Percentiles rank a stretch among this genome's conserved stretches.
These are phyloP conservation scores for Ptychodera flava DNA, from an alignment of 35 echinoderm and acorn worm species.

Conservation along the genomic window DNA sequence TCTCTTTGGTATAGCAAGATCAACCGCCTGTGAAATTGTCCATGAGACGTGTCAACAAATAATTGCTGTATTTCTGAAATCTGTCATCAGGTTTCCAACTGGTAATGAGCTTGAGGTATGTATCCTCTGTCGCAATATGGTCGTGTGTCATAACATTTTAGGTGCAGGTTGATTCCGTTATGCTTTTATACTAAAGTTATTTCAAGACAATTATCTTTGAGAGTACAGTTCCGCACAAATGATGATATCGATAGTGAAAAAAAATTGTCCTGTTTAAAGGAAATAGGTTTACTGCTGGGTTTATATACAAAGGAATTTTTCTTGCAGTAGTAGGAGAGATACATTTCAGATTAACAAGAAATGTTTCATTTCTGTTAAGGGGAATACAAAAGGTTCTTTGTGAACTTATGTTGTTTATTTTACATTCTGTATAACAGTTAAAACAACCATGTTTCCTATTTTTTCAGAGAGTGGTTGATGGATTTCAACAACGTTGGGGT, in stretches of 20 bases:
- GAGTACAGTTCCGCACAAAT: neutral
- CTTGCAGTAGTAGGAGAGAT: no score
- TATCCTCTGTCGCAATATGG: slow-evolving; percentile 23
- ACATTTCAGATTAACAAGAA: no score
- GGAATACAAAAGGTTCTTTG: no score
- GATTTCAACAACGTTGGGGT: slow-evolving; percentile 16
- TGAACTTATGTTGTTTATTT: no score
- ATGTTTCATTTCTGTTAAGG: no score
- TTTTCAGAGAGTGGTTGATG: no score
- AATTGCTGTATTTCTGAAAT: neutral
- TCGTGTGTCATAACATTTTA: slow-evolving; percentile 28
- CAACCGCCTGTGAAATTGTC: neutral
- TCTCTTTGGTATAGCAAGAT: neutral
- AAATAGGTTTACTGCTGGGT: neutral
- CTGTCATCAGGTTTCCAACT: slow-evolving; percentile 31
- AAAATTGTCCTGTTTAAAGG: neutral
- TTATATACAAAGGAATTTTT: no score
- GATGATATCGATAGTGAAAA: neutral
- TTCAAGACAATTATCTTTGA: neutral
- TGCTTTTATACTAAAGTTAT: neutral
- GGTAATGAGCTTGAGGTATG: slow-evolving; percentile 12
- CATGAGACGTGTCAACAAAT: neutral
- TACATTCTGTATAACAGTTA: no score
- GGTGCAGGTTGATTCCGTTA: neutral
- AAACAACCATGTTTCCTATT: no score